phyloP scores from a whole-genome alignment of 2,888 invertebrate species.

The Tricholauxania praeusta region DNA sequence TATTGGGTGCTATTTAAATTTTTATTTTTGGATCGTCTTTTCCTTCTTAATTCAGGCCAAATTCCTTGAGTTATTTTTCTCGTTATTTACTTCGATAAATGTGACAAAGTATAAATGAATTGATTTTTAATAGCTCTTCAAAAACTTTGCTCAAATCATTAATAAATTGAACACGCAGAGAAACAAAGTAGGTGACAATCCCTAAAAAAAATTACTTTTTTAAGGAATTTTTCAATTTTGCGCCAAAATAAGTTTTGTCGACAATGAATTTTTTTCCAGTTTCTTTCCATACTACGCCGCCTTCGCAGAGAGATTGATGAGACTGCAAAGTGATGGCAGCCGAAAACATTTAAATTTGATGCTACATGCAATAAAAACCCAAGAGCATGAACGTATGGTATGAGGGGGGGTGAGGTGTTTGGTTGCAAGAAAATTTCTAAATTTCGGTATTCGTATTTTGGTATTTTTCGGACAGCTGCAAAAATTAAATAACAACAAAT shows the following conservation, averaged over 20 bases:
- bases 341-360: neutral
- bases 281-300: neutral
- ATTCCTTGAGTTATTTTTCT: no score
- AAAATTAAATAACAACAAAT: constrained; percentile 18
- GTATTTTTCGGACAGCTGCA: constrained; percentile 4
- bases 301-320: constrained; percentile 21
- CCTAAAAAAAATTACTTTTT: constrained; percentile 36
- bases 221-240: constrained; percentile 66
- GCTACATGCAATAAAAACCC: neutral
- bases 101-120: no score
- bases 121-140: no score
- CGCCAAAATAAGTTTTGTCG: constrained; percentile 64
- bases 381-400: neutral
- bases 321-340: neutral
- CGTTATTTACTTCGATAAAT: no score
- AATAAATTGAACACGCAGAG: neutral
- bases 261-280: neutral
- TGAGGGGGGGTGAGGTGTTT: neutral
- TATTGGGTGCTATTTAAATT: no score
- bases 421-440: constrained; percentile 2
- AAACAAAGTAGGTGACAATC: neutral
- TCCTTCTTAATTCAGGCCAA: no score
- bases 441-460: neutral
- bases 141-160: no score
- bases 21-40: no score